phyloP scores from a whole-genome alignment of 2,888 invertebrate species.

The Aporophyla lueneburgensis region DNA sequence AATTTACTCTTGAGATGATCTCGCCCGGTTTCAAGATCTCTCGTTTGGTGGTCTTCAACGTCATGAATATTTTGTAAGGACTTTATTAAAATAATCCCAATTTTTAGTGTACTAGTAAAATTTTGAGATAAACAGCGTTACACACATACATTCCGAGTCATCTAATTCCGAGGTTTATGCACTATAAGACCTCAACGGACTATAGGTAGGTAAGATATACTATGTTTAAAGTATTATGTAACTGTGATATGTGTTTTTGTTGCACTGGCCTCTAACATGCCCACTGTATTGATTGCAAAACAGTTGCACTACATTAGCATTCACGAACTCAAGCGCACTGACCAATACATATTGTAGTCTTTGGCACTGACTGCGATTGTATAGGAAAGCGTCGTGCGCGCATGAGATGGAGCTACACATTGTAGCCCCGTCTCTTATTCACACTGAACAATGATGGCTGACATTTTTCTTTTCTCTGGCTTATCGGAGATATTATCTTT shows the following conservation, averaged over 20 bases:
- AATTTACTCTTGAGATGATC: no score
- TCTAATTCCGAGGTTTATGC: background rate
- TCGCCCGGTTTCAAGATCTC: no score
- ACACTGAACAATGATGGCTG: background rate
- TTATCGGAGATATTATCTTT: background rate
- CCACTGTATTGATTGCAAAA: slow-evolving; percentile 10
- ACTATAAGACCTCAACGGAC: background rate
- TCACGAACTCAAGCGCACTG: background rate
- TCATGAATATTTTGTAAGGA: no score
- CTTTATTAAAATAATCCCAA: background rate
- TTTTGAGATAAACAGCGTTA: background rate
- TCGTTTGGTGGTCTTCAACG: no score
- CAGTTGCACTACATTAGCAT: background rate
- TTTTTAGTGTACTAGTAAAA: background rate
- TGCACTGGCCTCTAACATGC: slow-evolving; percentile 5
- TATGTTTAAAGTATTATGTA: slow-evolving; percentile 76
- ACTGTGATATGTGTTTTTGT: slow-evolving; percentile 70
- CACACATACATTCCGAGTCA: background rate
- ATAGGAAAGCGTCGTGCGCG: background rate
- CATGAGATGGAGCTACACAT: background rate
- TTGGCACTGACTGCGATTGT: background rate
- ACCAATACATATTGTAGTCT: no score
- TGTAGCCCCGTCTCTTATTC: background rate
- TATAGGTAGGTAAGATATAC: background rate
- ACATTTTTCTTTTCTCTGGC: background rate